Evolutionary conservation across 1,140 invertebrate genomes (phyloP).

Genomic region (Neomicropteryx cornuta): DNA sequence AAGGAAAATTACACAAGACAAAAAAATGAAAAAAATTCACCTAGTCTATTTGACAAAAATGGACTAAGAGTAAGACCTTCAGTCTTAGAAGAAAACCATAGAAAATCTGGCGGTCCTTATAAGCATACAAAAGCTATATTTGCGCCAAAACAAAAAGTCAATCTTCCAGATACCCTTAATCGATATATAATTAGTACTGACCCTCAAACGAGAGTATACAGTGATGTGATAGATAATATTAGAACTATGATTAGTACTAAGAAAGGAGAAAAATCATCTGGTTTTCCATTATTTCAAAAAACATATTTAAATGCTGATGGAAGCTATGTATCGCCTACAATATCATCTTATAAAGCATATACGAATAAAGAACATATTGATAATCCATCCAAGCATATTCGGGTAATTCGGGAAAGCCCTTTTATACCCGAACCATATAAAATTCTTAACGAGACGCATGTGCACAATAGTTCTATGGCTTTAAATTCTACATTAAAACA

Average conservation of each 20-base stretch:
- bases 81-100: slow-evolving; percentile 7
- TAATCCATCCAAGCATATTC: slow-evolving; percentile 10
- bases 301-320: slow-evolving; percentile 7
- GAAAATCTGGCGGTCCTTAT: too few species aligned
- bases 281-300: slow-evolving; percentile 6
- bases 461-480: slow-evolving; percentile 29
- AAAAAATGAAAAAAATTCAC: slow-evolving; percentile 12
- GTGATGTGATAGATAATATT: slow-evolving; percentile 21
- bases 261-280: background rate
- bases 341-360: slow-evolving; percentile 13
- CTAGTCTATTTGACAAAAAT: slow-evolving; percentile 15
- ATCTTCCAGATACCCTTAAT: too few species aligned
- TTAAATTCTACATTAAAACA: slow-evolving; percentile 28
- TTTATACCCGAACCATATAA: slow-evolving; percentile 37
- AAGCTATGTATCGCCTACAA: background rate
- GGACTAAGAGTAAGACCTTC: slow-evolving; percentile 9
- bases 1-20: slow-evolving; percentile 3
- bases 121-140: slow-evolving; percentile 6
- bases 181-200: slow-evolving; percentile 10
- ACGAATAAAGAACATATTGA: slow-evolving; percentile 18
- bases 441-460: slow-evolving; percentile 29
- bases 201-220: slow-evolving; percentile 17
- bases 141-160: slow-evolving; percentile 6
- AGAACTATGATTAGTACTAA: slow-evolving; percentile 10
- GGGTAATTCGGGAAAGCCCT: slow-evolving; percentile 26